Conservation (phyloP, 2,113 vertebrate species). For the Aplodontia rufa region DNA sequence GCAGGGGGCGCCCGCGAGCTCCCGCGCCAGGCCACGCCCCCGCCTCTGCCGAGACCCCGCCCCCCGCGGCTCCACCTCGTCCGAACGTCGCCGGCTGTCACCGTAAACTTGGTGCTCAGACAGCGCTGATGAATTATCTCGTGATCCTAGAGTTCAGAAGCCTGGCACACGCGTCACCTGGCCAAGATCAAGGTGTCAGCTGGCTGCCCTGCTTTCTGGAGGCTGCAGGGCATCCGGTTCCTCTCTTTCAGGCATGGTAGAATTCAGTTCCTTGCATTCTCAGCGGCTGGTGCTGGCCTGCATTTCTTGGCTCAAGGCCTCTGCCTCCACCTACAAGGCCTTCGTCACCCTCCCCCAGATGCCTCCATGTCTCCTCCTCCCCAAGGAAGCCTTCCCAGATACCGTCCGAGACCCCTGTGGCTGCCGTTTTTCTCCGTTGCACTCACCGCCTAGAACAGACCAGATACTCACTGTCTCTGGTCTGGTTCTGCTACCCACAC, state of each 20-base stretch:
- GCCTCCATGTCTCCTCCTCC: not conserved
- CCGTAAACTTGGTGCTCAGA: not conserved
- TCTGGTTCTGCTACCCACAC: not conserved
- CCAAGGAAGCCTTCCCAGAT: not conserved
- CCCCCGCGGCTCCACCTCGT: too few relatives aligned
- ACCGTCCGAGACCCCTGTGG: fast-evolving
- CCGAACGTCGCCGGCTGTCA: too few relatives aligned
- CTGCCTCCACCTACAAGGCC: not conserved
- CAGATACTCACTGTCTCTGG: not conserved
- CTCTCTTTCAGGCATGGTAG: not conserved
- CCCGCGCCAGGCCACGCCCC: not conserved
- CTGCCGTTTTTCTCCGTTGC: not conserved
- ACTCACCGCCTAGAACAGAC: not conserved
- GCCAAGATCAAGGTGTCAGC: too few relatives aligned
- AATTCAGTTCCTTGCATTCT: too few relatives aligned
- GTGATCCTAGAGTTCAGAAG: not conserved
- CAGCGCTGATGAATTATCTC: not conserved
- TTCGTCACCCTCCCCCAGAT: too few relatives aligned
- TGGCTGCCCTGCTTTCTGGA: not conserved
- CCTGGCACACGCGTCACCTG: not conserved
- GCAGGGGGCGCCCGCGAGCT: not conserved
- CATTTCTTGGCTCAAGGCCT: not conserved
- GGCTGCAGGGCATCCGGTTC: too few relatives aligned
- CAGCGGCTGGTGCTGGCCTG: not conserved
- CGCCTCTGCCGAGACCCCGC: not conserved